Evolutionary conservation across 1,140 invertebrate genomes (phyloP), one percentile per base, ranked within the genome.

Genomic region (Trichonephila inaurata): DNA sequence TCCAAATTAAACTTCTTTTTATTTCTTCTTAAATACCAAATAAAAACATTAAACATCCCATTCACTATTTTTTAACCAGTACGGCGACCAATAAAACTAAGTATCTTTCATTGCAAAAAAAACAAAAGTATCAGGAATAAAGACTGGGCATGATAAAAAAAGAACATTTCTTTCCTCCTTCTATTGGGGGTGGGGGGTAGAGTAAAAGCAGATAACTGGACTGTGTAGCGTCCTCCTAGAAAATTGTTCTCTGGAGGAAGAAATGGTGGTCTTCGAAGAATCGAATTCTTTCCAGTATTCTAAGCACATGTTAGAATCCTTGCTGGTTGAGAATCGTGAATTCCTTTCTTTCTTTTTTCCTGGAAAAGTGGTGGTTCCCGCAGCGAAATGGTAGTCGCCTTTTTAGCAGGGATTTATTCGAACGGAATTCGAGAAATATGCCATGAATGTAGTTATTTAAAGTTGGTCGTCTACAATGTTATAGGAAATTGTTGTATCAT

Each of bases 131-230:
- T 21, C 62, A 64, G 21, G 18, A 64, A 64, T 21, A 64, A 18
- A 64, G 21, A 4, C 62, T 64, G 28, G 24, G 19, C 10, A 21
- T 12, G 24, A 18, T 2, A 61, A 58, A 85, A 2, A 28, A 44
- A 60, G 21, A 16, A 5, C 3, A 2, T 85, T 51, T 85, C 21
- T n/a, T 21, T 58, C n/a, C 10, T 61, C 24, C 60, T 14, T 85
- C 58, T 51, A 5, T 44, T n/a, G 58, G 83, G 58, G 16, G 8
- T n/a, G 83, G 58, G 24, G 8, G 21, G 7, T 24, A 69, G 66
- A 24, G 21, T 85, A 85, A 58, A 61, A 89, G 66, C 66, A 89
- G 88, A 89, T 89, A 89, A 77, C 88, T 33, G 66, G n/a, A 89
- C 64, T 72, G 40, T 64, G 21, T 18, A 33, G 33, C 28, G 24